Base-by-base conservation (phyloP, 2,113 vertebrate species). In the Picathartes gymnocephalus region DNA sequence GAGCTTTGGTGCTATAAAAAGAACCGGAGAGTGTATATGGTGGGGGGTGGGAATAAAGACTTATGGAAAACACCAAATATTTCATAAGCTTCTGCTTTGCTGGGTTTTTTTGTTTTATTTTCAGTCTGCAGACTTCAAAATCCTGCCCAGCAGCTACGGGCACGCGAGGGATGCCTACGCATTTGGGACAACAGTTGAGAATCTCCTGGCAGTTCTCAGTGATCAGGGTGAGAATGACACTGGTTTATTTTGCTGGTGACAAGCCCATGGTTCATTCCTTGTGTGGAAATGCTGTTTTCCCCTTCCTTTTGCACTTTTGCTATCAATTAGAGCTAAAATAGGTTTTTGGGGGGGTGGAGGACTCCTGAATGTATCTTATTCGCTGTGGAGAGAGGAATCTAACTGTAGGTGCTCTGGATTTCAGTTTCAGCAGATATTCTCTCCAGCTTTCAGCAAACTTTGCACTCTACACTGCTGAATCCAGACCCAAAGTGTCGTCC, bases 151-250 rank as follows among this genome's bases (percentile, higher is more conserved):
- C 56, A 97, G 97, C 81, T 94, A 97, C 0, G 99, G 99, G 90
- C 98, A 99, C 3, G 98, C 99, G 1, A 98, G 99, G 72, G 99
- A 99, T 37, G 98, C 98, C 89, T 99, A 98, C 28, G 98, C 99
- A 0, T 99, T 99, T 72, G 99, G 99, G 72, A 96, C 96, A n/a
- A 95, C 99, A 97, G 98, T 98, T 84, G 98, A 98, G 95, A 97
- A 96, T 20, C 97, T 99, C 71, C 94, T 99, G 85, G 96, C 98
- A 7, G 90, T 98, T 78, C 96, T 99, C 42, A 97, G 90, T 28
- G 98, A 97, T 82, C 98, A 98, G 89, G 98, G 99, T 99, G 96
- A 98, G 99, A 76, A 30, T 6, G 45, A 25, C 87, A 65, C 4
- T 2, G 28, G 42, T 45, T 54, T 31, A 2, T 62, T 56, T 60